Conservation (phyloP, 2,113 vertebrate species). For the Prunella fulvescens region DNA sequence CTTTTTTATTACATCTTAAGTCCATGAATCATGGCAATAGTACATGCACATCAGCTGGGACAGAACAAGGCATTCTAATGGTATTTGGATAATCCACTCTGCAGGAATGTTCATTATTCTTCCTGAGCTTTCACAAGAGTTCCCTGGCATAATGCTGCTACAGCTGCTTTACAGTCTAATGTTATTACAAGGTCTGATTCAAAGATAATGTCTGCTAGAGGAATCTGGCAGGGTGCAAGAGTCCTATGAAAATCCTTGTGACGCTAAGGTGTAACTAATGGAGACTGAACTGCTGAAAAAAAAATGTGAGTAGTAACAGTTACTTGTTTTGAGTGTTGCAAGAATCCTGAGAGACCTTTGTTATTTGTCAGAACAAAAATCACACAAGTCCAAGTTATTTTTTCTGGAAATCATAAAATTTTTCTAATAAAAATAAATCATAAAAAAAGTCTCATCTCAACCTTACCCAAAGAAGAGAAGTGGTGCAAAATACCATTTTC, state of each 20-base stretch:
- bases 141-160: slow-evolving; percentile 48
- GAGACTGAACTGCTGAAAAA: not conserved
- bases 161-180: slow-evolving; percentile 48
- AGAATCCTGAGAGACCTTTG: not conserved
- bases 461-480: not conserved
- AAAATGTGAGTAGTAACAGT: not conserved
- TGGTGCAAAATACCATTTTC: not conserved
- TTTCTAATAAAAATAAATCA: not conserved
- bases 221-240: slow-evolving; percentile 11
- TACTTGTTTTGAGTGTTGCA: not conserved
- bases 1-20: not conserved
- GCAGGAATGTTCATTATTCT: slow-evolving; percentile 40
- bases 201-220: slow-evolving; percentile 28
- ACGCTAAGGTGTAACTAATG: not conserved
- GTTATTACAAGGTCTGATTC: slow-evolving; percentile 54
- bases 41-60: not conserved
- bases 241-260: slow-evolving; percentile 16
- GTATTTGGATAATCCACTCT: slow-evolving; percentile 33
- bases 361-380: not conserved
- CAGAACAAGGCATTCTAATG: not conserved
- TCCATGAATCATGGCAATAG: not conserved
- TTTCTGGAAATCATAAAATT: not conserved
- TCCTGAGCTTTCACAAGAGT: slow-evolving; percentile 52
- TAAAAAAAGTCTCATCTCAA: not conserved
- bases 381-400: not conserved